Evolutionary conservation across 2,797 vertebrate species (phyloP).

Genomic region (Erpetoichthys calabaricus): DNA sequence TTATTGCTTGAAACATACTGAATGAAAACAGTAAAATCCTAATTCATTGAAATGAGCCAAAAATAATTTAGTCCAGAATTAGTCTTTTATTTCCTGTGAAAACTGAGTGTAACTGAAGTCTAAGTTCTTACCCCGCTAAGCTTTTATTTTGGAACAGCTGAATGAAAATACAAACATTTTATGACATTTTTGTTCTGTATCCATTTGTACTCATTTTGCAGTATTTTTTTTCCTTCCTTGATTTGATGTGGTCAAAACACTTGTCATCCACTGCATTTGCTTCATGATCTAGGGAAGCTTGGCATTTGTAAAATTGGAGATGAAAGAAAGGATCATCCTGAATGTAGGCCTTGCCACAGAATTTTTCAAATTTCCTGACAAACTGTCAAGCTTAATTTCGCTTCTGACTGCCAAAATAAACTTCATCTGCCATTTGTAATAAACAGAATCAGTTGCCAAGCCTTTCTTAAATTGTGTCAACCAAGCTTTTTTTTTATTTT

Average conservation of each 20-base stretch:
- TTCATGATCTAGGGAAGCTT: constrained; percentile 34
- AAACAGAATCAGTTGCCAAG: constrained; percentile 30
- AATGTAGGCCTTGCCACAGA: constrained; percentile 52
- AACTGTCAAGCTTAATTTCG: constrained; percentile 64
- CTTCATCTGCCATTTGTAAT: constrained; percentile 57
- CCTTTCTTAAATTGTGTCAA: constrained; percentile 34
- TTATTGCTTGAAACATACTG: too few relatives aligned
- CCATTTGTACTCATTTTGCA: constrained; percentile 26
- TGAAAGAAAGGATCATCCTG: constrained; percentile 55
- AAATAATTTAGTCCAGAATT: too few relatives aligned
- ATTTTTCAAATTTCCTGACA: constrained; percentile 62
- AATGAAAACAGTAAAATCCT: too few relatives aligned
- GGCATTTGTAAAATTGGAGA: constrained; percentile 39
- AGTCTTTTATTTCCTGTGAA: too few relatives aligned
- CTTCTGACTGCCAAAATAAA: constrained; percentile 45
- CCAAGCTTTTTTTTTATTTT: constrained; percentile 24
- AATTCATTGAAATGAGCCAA: too few relatives aligned
- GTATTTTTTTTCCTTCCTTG: constrained; percentile 18
- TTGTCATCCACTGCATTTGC: constrained; percentile 41
- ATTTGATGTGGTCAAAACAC: constrained; percentile 25
- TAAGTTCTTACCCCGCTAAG: too few relatives aligned
- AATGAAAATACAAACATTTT: constrained; percentile 21
- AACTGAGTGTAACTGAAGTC: too few relatives aligned
- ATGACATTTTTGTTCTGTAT: constrained; percentile 30
- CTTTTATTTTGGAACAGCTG: neutral